Percentiles rank a stretch among this genome's conserved stretches.
These are phyloP conservation scores for Percina caprodes DNA, from an alignment of 2,113 vertebrate species.

Conservation along the genomic window DNA sequence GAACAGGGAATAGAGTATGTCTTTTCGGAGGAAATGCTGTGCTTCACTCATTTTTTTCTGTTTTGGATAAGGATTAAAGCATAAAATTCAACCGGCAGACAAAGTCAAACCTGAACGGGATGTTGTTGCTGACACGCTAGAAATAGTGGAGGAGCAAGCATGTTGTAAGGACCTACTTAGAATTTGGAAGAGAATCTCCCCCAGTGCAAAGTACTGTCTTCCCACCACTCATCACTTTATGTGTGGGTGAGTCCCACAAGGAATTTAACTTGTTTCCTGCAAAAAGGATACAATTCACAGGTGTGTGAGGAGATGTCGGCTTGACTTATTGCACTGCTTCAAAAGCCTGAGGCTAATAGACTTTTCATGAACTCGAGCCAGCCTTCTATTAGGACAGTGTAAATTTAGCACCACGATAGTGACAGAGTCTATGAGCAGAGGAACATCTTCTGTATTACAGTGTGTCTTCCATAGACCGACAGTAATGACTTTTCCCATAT, in stretches of 20 bases:
- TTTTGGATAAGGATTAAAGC: conserved; percentile 23
- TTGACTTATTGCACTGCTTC: conserved; percentile 66
- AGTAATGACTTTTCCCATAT: conserved; percentile 40
- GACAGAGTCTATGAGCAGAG: conserved; percentile 8
- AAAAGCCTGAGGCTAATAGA: conserved; percentile 59
- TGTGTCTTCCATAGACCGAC: conserved; percentile 5
- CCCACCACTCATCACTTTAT: conserved; percentile 52
- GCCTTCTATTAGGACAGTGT: conserved; percentile 27
- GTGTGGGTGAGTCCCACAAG: conserved; percentile 52
- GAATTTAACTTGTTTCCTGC: conserved; percentile 61
- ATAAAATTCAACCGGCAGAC: conserved; percentile 9
- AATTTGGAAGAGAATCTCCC: conserved; percentile 45
- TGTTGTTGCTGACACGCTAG: conserved; percentile 31
- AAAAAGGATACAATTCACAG: conserved; percentile 65
- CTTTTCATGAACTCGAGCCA: conserved; percentile 49
- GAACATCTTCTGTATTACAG: conserved; percentile 29
- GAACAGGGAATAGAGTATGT: neutral
- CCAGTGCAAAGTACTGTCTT: conserved; percentile 29
- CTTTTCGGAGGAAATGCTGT: neutral
- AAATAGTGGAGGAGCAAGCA: conserved; percentile 15
- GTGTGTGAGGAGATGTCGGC: conserved; percentile 58
- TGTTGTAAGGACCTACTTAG: conserved; percentile 35
- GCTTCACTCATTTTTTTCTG: neutral
- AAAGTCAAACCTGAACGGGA: conserved; percentile 10
- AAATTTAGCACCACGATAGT: conserved; percentile 46